Conservation (phyloP, 1,140 invertebrate species). For the Rhynchophorus ferrugineus region DNA sequence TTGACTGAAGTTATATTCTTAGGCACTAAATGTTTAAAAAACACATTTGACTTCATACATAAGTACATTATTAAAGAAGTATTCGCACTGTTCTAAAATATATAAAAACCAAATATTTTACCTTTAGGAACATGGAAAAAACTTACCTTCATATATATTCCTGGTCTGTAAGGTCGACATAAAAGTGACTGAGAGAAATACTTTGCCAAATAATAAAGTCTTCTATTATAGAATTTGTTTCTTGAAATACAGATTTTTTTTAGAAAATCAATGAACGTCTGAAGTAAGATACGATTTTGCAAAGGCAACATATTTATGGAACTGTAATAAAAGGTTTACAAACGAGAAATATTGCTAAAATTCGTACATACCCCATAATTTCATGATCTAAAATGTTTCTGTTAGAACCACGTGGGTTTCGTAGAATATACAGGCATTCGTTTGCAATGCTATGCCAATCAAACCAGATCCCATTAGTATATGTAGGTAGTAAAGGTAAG, state of each 20-base stretch:
- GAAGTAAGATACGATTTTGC: conserved; percentile 15
- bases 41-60: no score
- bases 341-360: neutral
- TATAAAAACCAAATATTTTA: no score
- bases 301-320: conserved; percentile 15
- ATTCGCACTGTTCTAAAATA: conserved; percentile 22
- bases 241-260: conserved; percentile 10
- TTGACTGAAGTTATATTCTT: no score
- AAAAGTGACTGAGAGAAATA: conserved; percentile 23
- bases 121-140: no score
- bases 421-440: conserved; percentile 10
- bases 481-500: conserved; percentile 23
- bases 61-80: no score
- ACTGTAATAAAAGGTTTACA: conserved; percentile 13
- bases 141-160: conserved; percentile 14
- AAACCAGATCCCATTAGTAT: conserved; percentile 10
- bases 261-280: conserved; percentile 16
- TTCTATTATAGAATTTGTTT: conserved; percentile 7
- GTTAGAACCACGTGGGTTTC: neutral
- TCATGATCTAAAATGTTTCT: conserved; percentile 9
- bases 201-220: conserved; percentile 13
- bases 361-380: conserved; percentile 9
- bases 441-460: conserved; percentile 18
- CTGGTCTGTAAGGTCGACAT: conserved; percentile 23
- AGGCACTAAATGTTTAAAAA: no score